A percentile compares a stretch with the other conserved stretches of the same genome.
Evolutionary conservation across 2,888 invertebrate species (phyloP).

Genomic region (Herminia tarsipennalis): DNA sequence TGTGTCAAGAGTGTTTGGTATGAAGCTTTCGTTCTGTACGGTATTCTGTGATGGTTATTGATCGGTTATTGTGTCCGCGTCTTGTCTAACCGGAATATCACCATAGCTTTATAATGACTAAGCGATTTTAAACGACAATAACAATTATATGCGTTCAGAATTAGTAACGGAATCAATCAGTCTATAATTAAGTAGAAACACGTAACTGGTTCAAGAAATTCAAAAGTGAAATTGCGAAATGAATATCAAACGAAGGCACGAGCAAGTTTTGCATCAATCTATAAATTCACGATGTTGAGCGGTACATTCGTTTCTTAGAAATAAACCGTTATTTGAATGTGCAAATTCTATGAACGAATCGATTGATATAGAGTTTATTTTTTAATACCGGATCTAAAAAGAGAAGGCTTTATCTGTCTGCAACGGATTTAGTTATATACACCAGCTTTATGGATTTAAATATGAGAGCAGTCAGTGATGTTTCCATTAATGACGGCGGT

Average conservation of each 20-base stretch:
- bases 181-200: conserved; percentile 27
- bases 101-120: neutral
- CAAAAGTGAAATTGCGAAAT: conserved; percentile 43
- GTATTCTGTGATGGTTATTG: no score
- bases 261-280: conserved; percentile 29
- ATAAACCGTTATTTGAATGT: conserved; percentile 27
- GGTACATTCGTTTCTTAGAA: conserved; percentile 15
- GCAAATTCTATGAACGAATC: conserved; percentile 12
- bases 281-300: conserved; percentile 30
- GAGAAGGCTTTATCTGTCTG: no score
- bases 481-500: no score
- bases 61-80: no score
- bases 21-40: no score
- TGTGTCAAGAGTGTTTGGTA: no score
- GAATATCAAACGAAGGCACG: conserved; percentile 25
- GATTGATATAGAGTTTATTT: no score
- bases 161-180: conserved; percentile 27
- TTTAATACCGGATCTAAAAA: no score
- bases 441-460: no score
- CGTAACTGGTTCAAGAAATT: conserved; percentile 41
- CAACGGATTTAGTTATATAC: no score
- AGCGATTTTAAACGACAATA: neutral
- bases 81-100: no score
- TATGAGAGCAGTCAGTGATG: no score
- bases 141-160: conserved; percentile 6